phyloP scores from a whole-genome alignment of 2,888 invertebrate genomes.

The Hermaeophaga mercurialis region DNA sequence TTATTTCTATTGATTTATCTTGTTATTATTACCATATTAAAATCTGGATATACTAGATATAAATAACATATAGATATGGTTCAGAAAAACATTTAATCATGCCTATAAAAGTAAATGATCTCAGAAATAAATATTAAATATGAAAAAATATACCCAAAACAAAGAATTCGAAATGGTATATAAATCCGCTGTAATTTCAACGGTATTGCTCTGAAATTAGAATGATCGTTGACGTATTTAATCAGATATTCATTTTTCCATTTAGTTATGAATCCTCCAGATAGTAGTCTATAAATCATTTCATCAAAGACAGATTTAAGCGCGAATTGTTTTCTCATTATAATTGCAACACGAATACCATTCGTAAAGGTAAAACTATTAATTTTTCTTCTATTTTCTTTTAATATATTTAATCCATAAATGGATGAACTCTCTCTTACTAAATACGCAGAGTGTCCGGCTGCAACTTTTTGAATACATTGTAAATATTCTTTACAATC shows the following conservation, averaged over 20 bases:
- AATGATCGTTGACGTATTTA: neutral
- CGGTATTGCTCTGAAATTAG: neutral
- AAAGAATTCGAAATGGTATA: neutral
- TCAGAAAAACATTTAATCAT: too few relatives aligned
- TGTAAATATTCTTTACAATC: neutral
- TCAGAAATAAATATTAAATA: neutral
- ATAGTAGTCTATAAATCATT: neutral
- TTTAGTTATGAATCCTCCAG: neutral
- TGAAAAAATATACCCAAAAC: neutral
- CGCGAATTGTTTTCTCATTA: neutral
- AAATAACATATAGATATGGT: too few relatives aligned
- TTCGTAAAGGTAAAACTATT: neutral
- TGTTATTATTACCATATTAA: too few relatives aligned
- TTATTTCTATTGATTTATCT: too few relatives aligned
- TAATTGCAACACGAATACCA: neutral
- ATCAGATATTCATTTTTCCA: neutral
- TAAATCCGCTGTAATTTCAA: neutral
- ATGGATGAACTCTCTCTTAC: neutral
- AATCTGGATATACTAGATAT: too few relatives aligned
- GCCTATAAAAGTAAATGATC: neutral
- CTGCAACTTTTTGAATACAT: neutral
- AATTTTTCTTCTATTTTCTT: neutral
- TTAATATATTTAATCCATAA: neutral
- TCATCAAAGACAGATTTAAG: neutral
- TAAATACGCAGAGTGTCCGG: neutral